These are phyloP conservation scores for Aphis gossypii DNA, from an alignment of 1,140 invertebrate species.

Conservation along the genomic window DNA sequence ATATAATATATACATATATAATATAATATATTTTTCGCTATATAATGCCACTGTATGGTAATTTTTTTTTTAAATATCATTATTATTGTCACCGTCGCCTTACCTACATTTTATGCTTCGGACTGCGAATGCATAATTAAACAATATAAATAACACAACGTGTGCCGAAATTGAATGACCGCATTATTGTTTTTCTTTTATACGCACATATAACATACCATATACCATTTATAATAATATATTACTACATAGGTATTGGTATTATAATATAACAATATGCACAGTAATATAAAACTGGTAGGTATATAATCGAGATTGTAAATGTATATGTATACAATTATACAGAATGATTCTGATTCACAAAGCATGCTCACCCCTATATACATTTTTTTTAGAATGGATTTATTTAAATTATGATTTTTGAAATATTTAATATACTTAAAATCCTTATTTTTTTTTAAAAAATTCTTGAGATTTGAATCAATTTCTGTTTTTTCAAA, in stretches of 20 bases:
- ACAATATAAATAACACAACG: constrained; percentile 27
- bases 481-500: too few relatives aligned
- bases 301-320: neutral
- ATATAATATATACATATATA: neutral
- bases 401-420: too few relatives aligned
- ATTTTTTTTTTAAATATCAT: constrained; percentile 36
- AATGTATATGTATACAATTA: neutral
- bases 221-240: neutral
- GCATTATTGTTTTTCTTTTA: constrained; percentile 40
- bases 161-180: constrained; percentile 55
- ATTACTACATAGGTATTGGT: neutral
- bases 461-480: too few relatives aligned
- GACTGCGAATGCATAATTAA: constrained; percentile 56
- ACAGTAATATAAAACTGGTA: neutral
- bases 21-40: neutral
- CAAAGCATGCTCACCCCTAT: too few relatives aligned
- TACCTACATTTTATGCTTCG: constrained; percentile 56
- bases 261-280: neutral
- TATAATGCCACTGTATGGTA: constrained; percentile 31
- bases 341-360: too few relatives aligned
- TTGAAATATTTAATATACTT: too few relatives aligned
- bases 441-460: too few relatives aligned
- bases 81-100: constrained; percentile 50
- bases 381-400: too few relatives aligned
- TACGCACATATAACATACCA: neutral